Conservation (phyloP, 1,140 invertebrate species). For the Drosophila arizonae region DNA sequence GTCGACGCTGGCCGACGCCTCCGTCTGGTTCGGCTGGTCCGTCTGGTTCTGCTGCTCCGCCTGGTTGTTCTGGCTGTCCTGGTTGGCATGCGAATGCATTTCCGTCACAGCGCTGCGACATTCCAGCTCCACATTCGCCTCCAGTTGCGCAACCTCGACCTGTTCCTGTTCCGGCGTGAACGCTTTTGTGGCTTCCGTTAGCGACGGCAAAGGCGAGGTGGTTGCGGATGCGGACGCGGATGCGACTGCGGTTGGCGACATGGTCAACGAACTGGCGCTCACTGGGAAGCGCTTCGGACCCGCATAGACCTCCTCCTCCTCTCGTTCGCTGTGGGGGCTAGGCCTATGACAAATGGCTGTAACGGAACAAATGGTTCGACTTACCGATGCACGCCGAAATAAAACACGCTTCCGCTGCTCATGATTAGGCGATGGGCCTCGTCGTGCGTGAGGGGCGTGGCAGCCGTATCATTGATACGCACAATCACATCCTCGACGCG, state of each 20-base stretch:
- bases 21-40: background rate
- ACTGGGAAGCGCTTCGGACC: slow-evolving; percentile 49
- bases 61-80: slow-evolving; percentile 4
- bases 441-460: slow-evolving; percentile 88
- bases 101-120: slow-evolving; percentile 63
- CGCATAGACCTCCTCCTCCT: slow-evolving; percentile 49
- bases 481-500: slow-evolving; percentile 91
- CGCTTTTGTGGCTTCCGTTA: slow-evolving; percentile 74
- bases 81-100: slow-evolving; percentile 62
- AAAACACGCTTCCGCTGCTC: slow-evolving; percentile 89
- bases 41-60: background rate
- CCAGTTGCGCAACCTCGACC: slow-evolving; percentile 17
- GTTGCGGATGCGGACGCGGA: slow-evolving; percentile 14
- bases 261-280: slow-evolving; percentile 48
- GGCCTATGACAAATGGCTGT: slow-evolving; percentile 44
- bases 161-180: slow-evolving; percentile 52
- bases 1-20: background rate
- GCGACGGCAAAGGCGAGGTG: slow-evolving; percentile 29
- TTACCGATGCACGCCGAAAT: slow-evolving; percentile 85
- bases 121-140: slow-evolving; percentile 35
- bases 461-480: slow-evolving; percentile 88
- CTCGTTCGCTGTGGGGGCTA: slow-evolving; percentile 46
- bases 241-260: slow-evolving; percentile 30
- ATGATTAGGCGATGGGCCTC: slow-evolving; percentile 91
- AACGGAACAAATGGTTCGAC: slow-evolving; percentile 5